Evolutionary conservation across 2,888 invertebrate species (phyloP), one percentile per base, ranked within the genome.

Genomic region (Drosophila subsilvestris): DNA sequence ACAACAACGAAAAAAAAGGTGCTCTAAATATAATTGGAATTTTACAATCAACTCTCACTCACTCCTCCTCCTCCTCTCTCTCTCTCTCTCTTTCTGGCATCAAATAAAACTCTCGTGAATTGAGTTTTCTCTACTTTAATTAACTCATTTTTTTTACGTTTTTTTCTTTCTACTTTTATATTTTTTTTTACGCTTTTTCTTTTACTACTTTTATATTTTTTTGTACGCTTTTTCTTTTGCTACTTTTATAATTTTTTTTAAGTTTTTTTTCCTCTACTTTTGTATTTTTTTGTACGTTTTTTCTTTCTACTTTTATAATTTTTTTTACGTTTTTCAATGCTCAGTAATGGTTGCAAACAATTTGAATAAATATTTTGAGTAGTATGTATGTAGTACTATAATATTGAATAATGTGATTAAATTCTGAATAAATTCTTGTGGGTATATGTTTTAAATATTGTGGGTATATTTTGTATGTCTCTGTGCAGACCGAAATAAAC

Each of bases 311-410:
- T 60, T 67, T 73, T 66, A 61, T 51, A 27, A 22, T 10, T 12
- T 14, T 44, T 63, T 12, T 29, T 43, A 25, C 44, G 48, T 43
- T 65, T 78, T 71, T 25, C 6, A 25, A 25, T 25, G 25, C 25
- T 0, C 6, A 65, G 63, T 54, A 78, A 79, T 81, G 78, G 62
- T 62, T 55, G 71, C 45, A 85, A 74, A 83, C 77, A 65, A 67
- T 74, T 79, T 56, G 76, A 79, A 63, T 88, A 77, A 71, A 75
- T 77, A 79, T 70, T 70, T 71, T 70, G 57, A 29, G 17, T 27
- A 27, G 9, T 74, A 76, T 37, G 56, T 60, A 53, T 20, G 17
- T 25, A 25, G 7, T 60, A 53, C 25, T 25, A 25, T 68, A 25
- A 12, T 32, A 12, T 32, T 32, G 32, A 32, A 32, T 54, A 50